Percentiles rank a stretch among this genome's conserved stretches.
phyloP scores from a whole-genome alignment of 2,888 invertebrate species.

The Pandemis cinnamomeana region DNA sequence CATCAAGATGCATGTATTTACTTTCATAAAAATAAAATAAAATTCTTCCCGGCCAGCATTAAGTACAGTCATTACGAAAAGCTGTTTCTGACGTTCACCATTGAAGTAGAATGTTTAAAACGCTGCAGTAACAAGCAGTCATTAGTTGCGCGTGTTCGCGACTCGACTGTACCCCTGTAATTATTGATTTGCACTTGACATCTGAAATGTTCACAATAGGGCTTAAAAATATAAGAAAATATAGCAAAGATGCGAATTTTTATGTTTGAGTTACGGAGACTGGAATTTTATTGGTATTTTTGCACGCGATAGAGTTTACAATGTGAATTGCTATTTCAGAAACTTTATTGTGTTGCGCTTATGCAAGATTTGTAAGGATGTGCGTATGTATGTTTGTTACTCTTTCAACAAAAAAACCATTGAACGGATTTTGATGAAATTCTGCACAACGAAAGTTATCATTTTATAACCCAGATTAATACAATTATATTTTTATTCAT shows the following conservation, averaged over 20 bases:
- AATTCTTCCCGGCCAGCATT: slow-evolving; percentile 17
- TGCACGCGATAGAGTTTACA: too few relatives aligned
- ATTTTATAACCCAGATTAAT: too few relatives aligned
- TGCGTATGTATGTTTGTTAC: too few relatives aligned
- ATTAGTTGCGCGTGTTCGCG: slow-evolving; percentile 33
- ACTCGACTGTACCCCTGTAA: slow-evolving; percentile 54
- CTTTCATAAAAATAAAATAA: slow-evolving; percentile 9
- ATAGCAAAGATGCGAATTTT: not conserved
- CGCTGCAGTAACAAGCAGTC: slow-evolving; percentile 25
- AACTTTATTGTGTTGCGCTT: too few relatives aligned
- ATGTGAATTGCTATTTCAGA: not conserved
- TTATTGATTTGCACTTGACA: slow-evolving; percentile 65
- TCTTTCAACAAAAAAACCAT: too few relatives aligned
- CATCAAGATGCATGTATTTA: too few relatives aligned
- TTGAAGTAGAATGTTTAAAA: slow-evolving; percentile 46
- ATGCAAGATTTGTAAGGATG: too few relatives aligned
- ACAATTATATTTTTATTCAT: too few relatives aligned
- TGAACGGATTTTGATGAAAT: too few relatives aligned
- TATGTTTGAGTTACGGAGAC: too few relatives aligned
- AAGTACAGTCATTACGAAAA: slow-evolving; percentile 52
- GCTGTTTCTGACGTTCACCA: slow-evolving; percentile 57
- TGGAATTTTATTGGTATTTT: too few relatives aligned
- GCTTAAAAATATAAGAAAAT: not conserved
- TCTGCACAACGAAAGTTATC: too few relatives aligned
- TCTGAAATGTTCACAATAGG: slow-evolving; percentile 40